Conservation (phyloP, 2,113 vertebrate genomes). For the Machaerirhynchus nigripectus region DNA sequence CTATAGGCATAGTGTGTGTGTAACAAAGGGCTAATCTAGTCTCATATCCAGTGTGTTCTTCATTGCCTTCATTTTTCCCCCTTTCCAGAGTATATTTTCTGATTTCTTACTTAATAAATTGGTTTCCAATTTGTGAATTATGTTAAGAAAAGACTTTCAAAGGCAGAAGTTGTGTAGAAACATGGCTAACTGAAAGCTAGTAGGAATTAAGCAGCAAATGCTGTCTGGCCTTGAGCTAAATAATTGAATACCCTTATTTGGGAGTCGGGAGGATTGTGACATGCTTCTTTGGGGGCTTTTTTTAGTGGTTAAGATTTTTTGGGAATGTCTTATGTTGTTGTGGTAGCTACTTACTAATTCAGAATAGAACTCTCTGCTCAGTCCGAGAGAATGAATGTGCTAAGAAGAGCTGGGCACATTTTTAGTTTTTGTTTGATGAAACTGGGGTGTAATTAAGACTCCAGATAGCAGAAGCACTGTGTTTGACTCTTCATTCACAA, state of each 20-base stretch:
- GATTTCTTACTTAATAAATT: not conserved
- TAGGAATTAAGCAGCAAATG: not conserved
- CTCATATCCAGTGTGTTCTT: not conserved
- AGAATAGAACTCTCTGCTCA: not conserved
- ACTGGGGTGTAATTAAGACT: not conserved
- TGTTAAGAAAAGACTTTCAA: not conserved
- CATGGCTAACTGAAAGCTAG: not conserved
- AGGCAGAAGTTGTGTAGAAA: not conserved
- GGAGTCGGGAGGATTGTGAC: not conserved
- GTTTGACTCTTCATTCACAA: not conserved
- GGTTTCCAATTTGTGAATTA: not conserved
- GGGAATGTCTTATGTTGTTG: not conserved
- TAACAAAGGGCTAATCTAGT: not conserved
- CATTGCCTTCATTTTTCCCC: not conserved
- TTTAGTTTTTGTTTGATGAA: not conserved
- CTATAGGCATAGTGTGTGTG: not conserved
- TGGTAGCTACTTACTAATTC: not conserved
- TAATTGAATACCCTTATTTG: not conserved
- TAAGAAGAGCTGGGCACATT: not conserved
- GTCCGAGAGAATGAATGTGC: not conserved
- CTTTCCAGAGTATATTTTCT: not conserved
- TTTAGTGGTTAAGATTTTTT: not conserved
- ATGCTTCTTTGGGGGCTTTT: not conserved
- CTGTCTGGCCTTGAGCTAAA: not conserved
- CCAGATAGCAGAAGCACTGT: not conserved